Evolutionary conservation across 2,113 vertebrate species (phyloP), one percentile per base, ranked within the genome.

Genomic region (Plecotus auritus): DNA sequence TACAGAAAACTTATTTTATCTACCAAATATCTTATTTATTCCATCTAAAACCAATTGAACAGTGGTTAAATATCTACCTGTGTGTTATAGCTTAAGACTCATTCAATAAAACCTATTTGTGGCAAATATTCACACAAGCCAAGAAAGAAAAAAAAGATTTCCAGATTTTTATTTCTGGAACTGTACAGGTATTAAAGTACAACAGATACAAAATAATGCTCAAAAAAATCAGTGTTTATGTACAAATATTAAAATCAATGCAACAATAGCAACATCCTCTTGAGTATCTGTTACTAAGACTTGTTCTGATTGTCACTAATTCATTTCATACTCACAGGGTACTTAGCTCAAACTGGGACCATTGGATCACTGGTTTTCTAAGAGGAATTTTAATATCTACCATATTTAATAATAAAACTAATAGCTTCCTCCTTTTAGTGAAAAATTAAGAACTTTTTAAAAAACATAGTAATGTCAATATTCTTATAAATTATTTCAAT

Each of bases 191-290:
- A 99, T 99, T 99, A 99, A 99, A 99, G 99, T 99, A 99, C 99
- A 99, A 99, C 99, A 99, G 99, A 99, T 99, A 99, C 99, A 99
- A 99, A 99, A 99, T 99, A 99, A 99, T 99, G 99, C 98, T 99
- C 98, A 99, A 99, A 98, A 99, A 99, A 99, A 99, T 99, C 98
- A 99, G 99, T 99, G 99, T 99, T 98, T 99, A 99, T 99, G 98
- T 99, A 99, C 99, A 99, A 99, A 99, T 99, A 99, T 99, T 99
- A 99, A 99, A 99, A 99, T 99, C 98, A 98, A 99, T 98, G 97
- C 97, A 98, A 98, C 99, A 99, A 99, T 98, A 99, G 99, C 98
- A 98, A 99, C 99, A 99, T 99, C 98, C 99, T 99, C 98, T 99
- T 98, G 98, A 99, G 99, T 99, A 99, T 98, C 99, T 98, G 98